Conservation (phyloP, 1,140 invertebrate genomes). For the Helicoverpa armigera region DNA sequence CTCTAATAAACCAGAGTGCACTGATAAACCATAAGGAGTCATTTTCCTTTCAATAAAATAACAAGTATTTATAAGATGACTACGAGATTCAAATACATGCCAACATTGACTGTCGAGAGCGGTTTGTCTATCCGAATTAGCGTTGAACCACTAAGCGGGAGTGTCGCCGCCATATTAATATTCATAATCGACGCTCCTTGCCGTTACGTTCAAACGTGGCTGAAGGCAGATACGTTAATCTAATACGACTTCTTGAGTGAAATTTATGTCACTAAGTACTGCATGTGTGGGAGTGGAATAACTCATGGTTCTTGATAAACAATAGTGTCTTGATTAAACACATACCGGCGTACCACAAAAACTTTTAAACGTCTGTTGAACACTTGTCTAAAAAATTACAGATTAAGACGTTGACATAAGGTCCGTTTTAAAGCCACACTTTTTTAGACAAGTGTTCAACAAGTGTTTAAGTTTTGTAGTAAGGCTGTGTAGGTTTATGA, state of each 20-base stretch:
- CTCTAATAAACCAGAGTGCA: no score
- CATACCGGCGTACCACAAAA: no score
- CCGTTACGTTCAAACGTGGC: conserved; percentile 65
- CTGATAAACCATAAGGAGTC: not conserved
- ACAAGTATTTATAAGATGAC: not conserved
- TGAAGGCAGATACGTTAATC: conserved; percentile 76
- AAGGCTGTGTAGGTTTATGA: not conserved
- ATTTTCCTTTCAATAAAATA: not conserved
- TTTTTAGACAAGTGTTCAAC: no score
- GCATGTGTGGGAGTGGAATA: conserved; percentile 10
- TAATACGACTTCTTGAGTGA: conserved; percentile 69
- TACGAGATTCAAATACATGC: not conserved
- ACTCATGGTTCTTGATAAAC: not conserved
- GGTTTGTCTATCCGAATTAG: conserved; percentile 79
- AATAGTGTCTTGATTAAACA: not conserved
- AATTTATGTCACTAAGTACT: conserved; percentile 49
- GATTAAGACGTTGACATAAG: no score
- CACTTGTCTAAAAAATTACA: no score
- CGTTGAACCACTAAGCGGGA: conserved; percentile 76
- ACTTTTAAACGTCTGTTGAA: no score
- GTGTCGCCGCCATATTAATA: conserved; percentile 81
- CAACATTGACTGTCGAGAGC: conserved; percentile 51
- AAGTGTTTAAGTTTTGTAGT: no score
- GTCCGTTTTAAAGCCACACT: no score
- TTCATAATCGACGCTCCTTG: conserved; percentile 80